Evolutionary conservation across 2,888 invertebrate species (phyloP).

Genomic region (Patella depressa): DNA sequence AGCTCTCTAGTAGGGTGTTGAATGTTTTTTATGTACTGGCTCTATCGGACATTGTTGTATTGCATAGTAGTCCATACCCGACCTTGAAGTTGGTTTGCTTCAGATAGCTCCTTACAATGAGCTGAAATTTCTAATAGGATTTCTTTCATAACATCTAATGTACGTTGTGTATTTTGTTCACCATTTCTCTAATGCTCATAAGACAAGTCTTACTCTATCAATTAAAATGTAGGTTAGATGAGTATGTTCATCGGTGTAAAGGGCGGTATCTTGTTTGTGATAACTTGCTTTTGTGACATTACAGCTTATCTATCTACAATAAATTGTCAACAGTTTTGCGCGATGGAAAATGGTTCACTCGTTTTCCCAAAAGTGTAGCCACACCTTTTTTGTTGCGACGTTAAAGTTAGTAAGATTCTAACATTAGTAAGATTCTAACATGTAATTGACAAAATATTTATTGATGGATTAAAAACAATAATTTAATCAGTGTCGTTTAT

Average conservation of each 20-base stretch:
- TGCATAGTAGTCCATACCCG: constrained; percentile 4
- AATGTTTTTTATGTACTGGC: constrained; percentile 24
- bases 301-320: constrained; percentile 13
- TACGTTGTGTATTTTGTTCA: constrained; percentile 24
- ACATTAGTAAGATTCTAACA: constrained; percentile 8
- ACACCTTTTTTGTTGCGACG: constrained; percentile 17
- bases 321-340: constrained; percentile 21
- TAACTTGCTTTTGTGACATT: constrained; percentile 16
- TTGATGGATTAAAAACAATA: neutral
- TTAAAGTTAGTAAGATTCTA: constrained; percentile 12
- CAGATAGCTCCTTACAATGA: neutral
- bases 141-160: constrained; percentile 25
- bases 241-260: constrained; percentile 14
- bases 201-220: constrained; percentile 18
- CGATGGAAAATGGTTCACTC: constrained; percentile 13
- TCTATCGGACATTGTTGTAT: neutral
- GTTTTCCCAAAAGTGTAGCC: too few species aligned
- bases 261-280: constrained; percentile 16
- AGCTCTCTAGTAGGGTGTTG: constrained; percentile 31
- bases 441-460: neutral
- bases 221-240: constrained; percentile 22
- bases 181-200: constrained; percentile 29
- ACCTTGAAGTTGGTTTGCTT: neutral
- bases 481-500: neutral
- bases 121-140: constrained; percentile 23